Conservation (phyloP, 2,888 invertebrate species). For the Villa cingulata region DNA sequence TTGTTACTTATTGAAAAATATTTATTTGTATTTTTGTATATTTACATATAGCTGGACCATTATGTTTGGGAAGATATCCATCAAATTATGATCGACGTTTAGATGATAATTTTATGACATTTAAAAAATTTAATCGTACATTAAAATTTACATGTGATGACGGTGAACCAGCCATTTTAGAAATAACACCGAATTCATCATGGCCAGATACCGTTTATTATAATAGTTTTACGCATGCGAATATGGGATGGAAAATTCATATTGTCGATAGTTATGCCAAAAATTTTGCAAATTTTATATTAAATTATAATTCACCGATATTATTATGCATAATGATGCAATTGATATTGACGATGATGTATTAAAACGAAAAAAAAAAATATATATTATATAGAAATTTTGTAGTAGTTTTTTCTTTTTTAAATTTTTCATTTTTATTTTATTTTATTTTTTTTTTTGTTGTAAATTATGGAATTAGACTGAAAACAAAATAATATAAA, state of each 20-base stretch:
- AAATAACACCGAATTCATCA: constrained; percentile 72
- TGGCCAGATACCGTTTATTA: constrained; percentile 90
- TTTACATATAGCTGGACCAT: constrained; percentile 60
- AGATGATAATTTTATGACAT: constrained; percentile 63
- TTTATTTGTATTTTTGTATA: background rate
- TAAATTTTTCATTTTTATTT: too few relatives aligned
- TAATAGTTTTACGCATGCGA: constrained; percentile 82
- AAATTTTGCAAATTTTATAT: constrained; percentile 5
- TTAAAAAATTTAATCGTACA: constrained; percentile 72
- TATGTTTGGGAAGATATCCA: constrained; percentile 57
- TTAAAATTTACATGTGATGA: constrained; percentile 55
- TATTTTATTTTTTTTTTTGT: too few relatives aligned
- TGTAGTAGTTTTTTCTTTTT: too few relatives aligned
- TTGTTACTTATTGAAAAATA: background rate
- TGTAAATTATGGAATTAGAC: too few relatives aligned
- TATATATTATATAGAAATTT: background rate
- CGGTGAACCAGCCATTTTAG: constrained; percentile 58
- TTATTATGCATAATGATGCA: background rate
- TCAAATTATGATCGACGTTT: constrained; percentile 56
- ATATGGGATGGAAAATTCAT: constrained; percentile 92
- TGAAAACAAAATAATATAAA: too few relatives aligned
- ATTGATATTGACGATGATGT: background rate
- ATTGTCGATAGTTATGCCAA: constrained; percentile 55
- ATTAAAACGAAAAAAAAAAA: background rate
- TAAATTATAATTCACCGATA: background rate